Evolutionary conservation across 2,888 invertebrate species (phyloP), one percentile per base, ranked within the genome.

Genomic region (Liposcelis brunnea): DNA sequence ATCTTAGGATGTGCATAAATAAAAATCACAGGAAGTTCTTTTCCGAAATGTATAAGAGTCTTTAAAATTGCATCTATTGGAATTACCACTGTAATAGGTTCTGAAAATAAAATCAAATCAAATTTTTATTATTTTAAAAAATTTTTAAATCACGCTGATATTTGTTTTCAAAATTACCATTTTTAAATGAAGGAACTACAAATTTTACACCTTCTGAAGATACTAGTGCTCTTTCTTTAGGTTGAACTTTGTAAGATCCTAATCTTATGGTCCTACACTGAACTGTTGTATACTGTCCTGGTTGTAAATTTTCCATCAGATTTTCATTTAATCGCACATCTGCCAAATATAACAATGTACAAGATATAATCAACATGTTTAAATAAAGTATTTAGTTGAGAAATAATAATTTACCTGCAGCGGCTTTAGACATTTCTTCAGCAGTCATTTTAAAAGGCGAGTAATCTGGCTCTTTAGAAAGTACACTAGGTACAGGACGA

Each of bases 221-320:
- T 40, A 70, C 56, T 49, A 70, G 59, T 61, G 87, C 79, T 62
- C 75, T 74, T 59, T 83, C 80, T 49, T 69, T 71, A 19, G 85
- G 80, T 52, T 75, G 70, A 57, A 79, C 82, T 65, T 80, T 78
- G 59, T 85, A 83, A 12, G 86, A 83, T 33, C 91, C 90, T 59
- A 91, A 79, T 51, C 89, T 71, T 46, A 90, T 75, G 15, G 82
- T 80, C 52, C 83, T 72, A 61, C 87, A 87, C 14, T 67, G 63
- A 10, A 84, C 57, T 40, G 70, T 62, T n/a, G 74, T 72, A 44
- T 67, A 67, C 42, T 69, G 57, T 38, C 67, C 66, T 52, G 70
- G 61, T 46, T 59, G 53, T 36, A 56, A 60, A 49, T 69, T 69
- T 32, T 51, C 52, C 31, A 51, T 49, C 21, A 51, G 38, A 40